Evolutionary conservation across 1,140 invertebrate genomes (phyloP).

Genomic region (Plutomurus gul): DNA sequence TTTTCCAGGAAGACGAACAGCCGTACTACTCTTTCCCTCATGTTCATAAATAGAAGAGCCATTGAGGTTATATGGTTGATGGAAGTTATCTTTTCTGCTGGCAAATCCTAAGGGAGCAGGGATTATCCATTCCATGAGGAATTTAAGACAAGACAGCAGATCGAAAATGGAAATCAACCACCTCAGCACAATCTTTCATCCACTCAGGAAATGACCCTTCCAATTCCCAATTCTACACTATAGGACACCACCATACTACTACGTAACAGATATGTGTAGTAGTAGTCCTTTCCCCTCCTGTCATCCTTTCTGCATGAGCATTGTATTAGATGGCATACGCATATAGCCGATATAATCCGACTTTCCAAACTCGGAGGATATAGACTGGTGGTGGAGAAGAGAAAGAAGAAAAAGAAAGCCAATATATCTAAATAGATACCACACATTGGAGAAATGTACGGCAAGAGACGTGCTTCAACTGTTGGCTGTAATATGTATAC

Average conservation of each 20-base stretch:
- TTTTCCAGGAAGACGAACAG: background rate
- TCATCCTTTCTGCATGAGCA: no score
- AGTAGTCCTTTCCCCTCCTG: background rate
- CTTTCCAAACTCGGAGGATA: no score
- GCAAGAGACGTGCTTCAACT: no score
- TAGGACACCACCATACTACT: background rate
- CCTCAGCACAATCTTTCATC: conserved; percentile 44
- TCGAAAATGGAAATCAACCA: conserved; percentile 49
- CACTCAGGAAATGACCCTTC: conserved; percentile 45
- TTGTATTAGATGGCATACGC: no score
- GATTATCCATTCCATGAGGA: conserved; percentile 42
- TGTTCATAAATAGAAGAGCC: conserved; percentile 44
- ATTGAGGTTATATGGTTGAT: conserved; percentile 46
- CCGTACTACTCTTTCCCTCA: conserved; percentile 13
- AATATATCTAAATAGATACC: no score
- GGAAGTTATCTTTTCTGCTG: conserved; percentile 39
- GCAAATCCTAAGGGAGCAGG: conserved; percentile 20
- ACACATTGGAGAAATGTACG: no score
- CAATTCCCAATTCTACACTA: conserved; percentile 18
- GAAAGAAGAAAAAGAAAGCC: no score
- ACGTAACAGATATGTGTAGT: background rate
- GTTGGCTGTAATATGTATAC: no score
- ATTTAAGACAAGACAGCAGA: conserved; percentile 47
- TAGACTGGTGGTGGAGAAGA: no score
- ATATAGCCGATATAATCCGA: no score